These are phyloP conservation scores for Cyanistes caeruleus DNA, from an alignment of 2,113 vertebrate species.

Conservation along the genomic window DNA sequence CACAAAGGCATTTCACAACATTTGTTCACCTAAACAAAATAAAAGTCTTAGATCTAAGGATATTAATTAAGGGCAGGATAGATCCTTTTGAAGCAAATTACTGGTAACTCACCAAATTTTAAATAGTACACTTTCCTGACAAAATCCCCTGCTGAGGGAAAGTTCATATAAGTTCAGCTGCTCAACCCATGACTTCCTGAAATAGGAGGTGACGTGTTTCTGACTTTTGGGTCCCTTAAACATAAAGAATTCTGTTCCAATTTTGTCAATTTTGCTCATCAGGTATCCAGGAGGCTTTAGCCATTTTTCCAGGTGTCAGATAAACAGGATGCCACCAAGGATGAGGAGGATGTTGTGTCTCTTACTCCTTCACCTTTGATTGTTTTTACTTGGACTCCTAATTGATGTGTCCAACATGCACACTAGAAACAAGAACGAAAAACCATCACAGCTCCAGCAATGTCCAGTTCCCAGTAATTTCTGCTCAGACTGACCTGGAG, in stretches of 20 bases:
- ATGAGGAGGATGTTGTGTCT: not conserved
- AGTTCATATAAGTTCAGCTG: not conserved
- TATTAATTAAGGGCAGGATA: not conserved
- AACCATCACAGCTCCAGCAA: not conserved
- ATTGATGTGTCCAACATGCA: not conserved
- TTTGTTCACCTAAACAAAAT: constrained; percentile 41
- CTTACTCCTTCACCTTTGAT: not conserved
- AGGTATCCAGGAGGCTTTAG: not conserved
- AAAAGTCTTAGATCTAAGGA: constrained; percentile 15
- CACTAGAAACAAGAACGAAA: not conserved
- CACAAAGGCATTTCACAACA: constrained; percentile 58
- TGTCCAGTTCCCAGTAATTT: not conserved
- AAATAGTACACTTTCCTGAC: not conserved
- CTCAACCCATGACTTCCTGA: not conserved
- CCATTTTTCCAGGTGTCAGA: not conserved
- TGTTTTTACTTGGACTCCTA: not conserved
- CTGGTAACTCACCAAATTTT: not conserved
- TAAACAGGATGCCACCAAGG: not conserved
- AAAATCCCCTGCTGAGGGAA: not conserved
- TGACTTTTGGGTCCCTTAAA: not conserved
- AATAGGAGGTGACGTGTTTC: not conserved
- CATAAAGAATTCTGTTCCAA: not conserved
- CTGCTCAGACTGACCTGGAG: not conserved
- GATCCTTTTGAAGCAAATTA: not conserved
- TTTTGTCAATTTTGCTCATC: not conserved